Evolutionary conservation across 2,113 vertebrate genomes (phyloP).

Genomic region (Halcyon senegalensis): DNA sequence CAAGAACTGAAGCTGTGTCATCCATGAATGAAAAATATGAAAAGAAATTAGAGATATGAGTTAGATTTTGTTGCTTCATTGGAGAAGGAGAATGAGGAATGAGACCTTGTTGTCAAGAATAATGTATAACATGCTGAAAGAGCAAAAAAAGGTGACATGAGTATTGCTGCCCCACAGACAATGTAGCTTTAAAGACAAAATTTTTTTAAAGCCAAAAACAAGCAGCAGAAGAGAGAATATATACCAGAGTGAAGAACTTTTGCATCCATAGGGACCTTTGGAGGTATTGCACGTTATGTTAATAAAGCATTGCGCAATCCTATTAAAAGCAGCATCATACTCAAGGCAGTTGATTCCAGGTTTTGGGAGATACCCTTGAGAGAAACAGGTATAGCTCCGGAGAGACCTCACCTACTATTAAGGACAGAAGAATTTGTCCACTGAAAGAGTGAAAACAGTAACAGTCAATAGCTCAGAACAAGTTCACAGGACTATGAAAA

Average conservation of each 20-base stretch:
- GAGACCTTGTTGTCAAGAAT: neutral
- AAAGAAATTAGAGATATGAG: neutral
- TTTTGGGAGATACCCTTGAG: neutral
- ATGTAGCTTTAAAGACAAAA: neutral
- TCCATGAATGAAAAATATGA: neutral
- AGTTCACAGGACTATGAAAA: neutral
- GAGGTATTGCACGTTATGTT: neutral
- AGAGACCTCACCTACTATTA: neutral
- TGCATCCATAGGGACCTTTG: neutral
- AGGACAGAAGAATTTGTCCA: neutral
- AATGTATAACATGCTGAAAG: neutral
- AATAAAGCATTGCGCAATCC: neutral
- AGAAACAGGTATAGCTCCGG: neutral
- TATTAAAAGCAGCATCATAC: neutral
- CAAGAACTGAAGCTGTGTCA: neutral
- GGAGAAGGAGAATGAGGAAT: neutral
- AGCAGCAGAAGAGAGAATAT: neutral
- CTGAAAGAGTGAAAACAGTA: neutral
- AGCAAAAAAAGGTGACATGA: neutral
- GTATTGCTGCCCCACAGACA: neutral
- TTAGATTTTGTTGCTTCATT: neutral
- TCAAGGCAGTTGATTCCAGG: neutral
- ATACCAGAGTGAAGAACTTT: neutral
- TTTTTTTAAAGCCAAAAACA: neutral
- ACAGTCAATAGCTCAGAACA: neutral